Evolutionary conservation across 1,140 invertebrate species (phyloP), one percentile per base, ranked within the genome.

Genomic region (Colletes gigas): DNA sequence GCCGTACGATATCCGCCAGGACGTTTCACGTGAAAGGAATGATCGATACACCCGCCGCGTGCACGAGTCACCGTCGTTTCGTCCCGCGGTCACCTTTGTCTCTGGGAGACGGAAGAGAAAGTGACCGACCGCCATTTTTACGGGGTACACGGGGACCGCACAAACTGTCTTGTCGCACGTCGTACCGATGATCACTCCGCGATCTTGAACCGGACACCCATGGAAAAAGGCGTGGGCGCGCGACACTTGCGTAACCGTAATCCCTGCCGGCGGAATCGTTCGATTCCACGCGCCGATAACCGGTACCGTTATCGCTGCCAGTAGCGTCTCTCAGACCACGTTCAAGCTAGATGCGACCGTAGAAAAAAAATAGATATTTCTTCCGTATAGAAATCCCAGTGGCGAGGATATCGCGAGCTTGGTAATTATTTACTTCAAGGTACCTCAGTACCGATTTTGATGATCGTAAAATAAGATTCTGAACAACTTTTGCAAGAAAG

Each of bases 81-180:
- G 85, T 86, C 85, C 77, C 79, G 78, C 78, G 62, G 81, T 82
- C 81, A 76, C 77, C 83, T 73, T 66, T 60, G 69, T 80, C 85
- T 83, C 84, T n/a, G 66, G 60, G 73, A 80, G 67, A 57, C 83
- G 83, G 83, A 87, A 89, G 86, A 86, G 88, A 90, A 89, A 90
- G 86, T 87, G 75, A 72, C 54, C 81, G 47, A 17, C 21, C 69
- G 19, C 41, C 15, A 21, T n/a, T 60, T 82, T 60, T 60, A 44
- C 70, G 65, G 50, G 19, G 0, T 6, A 3, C 44, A 47, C 59
- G 44, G 10, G 44, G 76, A 70, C 47, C 54, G 74, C 70, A 83
- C 44, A 52, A 19, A 78, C 65, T 30, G 63, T 60, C 63, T 78
- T 82, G 80, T 85, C 83, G 83, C 65, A 75, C 78, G 71, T 80